Conservation (phyloP, 2,113 vertebrate species). For the Sinocyclocheilus rhinocerous region DNA sequence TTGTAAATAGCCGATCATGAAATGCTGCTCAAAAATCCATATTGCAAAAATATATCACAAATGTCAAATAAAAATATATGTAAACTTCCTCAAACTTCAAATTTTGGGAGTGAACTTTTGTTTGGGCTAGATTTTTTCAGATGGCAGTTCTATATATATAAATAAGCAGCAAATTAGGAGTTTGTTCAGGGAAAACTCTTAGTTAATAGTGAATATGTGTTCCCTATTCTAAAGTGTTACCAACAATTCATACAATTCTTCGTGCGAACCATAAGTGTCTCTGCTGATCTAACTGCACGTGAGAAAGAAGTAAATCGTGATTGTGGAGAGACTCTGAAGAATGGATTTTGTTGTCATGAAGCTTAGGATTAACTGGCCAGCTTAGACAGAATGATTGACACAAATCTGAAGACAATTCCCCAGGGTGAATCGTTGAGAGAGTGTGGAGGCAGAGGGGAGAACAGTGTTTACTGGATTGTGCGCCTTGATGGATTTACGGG, state of each 20-base stretch:
- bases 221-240: too few species aligned
- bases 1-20: slow-evolving; percentile 70
- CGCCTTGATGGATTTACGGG: slow-evolving; percentile 40
- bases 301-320: slow-evolving; percentile 12
- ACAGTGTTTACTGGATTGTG: slow-evolving; percentile 49
- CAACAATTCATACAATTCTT: not conserved
- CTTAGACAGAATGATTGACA: slow-evolving; percentile 56
- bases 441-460: slow-evolving; percentile 12
- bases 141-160: not conserved
- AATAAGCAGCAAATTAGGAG: too few species aligned
- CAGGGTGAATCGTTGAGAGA: slow-evolving; percentile 26
- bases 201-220: too few species aligned
- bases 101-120: not conserved
- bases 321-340: slow-evolving; percentile 7
- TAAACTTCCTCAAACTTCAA: not conserved
- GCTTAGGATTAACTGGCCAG: slow-evolving; percentile 48
- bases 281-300: not conserved
- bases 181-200: too few species aligned
- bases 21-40: slow-evolving; percentile 57
- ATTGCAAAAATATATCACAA: slow-evolving; percentile 54
- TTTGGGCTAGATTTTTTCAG: not conserved
- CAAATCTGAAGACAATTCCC: slow-evolving; percentile 50
- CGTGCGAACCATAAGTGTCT: not conserved
- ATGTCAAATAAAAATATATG: slow-evolving; percentile 34
- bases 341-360: slow-evolving; percentile 48